Conservation (phyloP, 2,113 vertebrate species). For the Synchiropus splendidus region DNA sequence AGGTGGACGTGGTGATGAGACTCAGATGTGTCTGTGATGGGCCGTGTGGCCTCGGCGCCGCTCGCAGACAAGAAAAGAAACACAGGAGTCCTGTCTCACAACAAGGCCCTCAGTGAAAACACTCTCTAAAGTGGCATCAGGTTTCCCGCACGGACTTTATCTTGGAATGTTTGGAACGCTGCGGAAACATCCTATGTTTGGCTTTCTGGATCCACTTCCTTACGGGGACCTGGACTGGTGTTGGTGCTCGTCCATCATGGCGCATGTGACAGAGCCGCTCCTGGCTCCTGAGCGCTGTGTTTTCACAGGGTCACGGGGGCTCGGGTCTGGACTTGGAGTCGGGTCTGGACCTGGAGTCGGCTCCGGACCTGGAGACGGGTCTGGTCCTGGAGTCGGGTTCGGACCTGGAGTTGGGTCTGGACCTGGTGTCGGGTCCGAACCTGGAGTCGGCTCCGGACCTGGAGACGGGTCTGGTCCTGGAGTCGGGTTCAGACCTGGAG, state of each 20-base stretch:
- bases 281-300: constrained; percentile 34
- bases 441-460: too few species aligned
- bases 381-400: too few species aligned
- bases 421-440: too few species aligned
- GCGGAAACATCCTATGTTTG: constrained; percentile 51
- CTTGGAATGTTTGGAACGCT: constrained; percentile 46
- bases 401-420: too few species aligned
- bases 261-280: constrained; percentile 29
- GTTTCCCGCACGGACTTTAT: constrained; percentile 52
- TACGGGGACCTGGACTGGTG: constrained; percentile 37
- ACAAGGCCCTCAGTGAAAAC: constrained; percentile 39
- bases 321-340: too few species aligned
- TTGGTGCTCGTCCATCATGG: constrained; percentile 45
- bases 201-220: constrained; percentile 46
- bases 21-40: constrained; percentile 48
- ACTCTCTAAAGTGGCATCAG: constrained; percentile 46
- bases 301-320: constrained; percentile 54
- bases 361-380: too few species aligned
- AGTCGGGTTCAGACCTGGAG: too few species aligned
- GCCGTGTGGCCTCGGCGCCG: too few species aligned
- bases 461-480: too few species aligned
- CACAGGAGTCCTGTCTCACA: constrained; percentile 25
- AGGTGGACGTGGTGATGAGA: constrained; percentile 43
- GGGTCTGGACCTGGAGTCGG: too few species aligned
- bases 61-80: constrained; percentile 18